phyloP scores from a whole-genome alignment of 2,113 vertebrate genomes.

The Tragelaphus strepsiceros region DNA sequence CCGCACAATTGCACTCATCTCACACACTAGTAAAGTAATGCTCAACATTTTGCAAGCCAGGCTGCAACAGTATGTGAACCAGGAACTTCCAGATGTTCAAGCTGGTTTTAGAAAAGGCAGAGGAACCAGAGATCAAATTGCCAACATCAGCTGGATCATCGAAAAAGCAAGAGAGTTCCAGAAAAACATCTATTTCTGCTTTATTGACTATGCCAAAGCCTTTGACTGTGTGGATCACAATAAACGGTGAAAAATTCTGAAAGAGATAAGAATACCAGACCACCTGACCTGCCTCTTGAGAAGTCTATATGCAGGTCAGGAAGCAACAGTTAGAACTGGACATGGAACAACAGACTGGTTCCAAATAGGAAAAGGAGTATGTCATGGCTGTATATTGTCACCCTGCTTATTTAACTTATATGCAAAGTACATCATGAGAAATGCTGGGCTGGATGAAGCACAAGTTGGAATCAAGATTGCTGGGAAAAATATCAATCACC shows the following conservation, averaged over 20 bases:
- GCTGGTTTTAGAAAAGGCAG: not conserved
- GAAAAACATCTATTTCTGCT: not conserved
- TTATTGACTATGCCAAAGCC: not conserved
- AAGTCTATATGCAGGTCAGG: not conserved
- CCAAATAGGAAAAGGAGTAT: not conserved
- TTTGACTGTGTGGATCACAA: not conserved
- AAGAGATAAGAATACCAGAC: not conserved
- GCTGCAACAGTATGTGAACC: not conserved
- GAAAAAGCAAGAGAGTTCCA: not conserved
- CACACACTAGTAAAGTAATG: not conserved
- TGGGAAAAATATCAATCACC: fast-evolving
- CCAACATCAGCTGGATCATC: not conserved
- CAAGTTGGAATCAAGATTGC: not conserved
- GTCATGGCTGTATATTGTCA: not conserved
- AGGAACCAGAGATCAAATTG: not conserved
- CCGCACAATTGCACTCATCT: not conserved
- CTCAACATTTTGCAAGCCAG: not conserved
- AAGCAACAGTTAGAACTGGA: not conserved
- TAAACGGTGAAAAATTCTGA: not conserved
- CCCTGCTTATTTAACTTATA: not conserved
- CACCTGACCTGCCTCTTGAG: not conserved
- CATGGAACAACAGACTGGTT: not conserved
- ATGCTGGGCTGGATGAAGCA: fast-evolving
- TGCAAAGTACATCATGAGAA: not conserved
- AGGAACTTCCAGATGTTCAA: not conserved